phyloP scores from a whole-genome alignment of 2,888 invertebrate species.

The Eupeodes luniger region DNA sequence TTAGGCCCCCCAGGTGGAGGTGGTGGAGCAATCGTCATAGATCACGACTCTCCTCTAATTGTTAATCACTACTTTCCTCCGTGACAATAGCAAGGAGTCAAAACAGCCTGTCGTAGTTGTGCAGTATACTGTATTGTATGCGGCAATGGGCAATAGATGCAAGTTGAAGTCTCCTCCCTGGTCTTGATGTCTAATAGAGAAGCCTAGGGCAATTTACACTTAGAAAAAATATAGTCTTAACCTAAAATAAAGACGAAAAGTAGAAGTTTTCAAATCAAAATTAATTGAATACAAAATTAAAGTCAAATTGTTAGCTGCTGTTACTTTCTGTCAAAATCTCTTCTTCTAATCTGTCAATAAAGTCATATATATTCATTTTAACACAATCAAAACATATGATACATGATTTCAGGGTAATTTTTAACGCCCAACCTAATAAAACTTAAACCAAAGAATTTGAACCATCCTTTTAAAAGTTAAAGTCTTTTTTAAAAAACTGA shows the following conservation, averaged over 20 bases:
- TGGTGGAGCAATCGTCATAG: slow-evolving; percentile 69
- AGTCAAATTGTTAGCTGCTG: no score
- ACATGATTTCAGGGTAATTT: no score
- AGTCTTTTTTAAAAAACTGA: no score
- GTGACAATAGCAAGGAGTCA: slow-evolving; percentile 67
- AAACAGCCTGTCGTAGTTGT: slow-evolving; percentile 29
- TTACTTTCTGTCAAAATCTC: no score
- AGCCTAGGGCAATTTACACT: slow-evolving; percentile 12
- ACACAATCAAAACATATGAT: no score
- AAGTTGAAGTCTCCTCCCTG: slow-evolving; percentile 20
- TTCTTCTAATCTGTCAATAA: no score
- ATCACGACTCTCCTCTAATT: slow-evolving; percentile 71
- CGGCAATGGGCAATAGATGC: neutral
- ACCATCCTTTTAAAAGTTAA: no score
- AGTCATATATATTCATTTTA: no score
- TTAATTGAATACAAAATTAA: neutral
- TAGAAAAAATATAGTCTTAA: neutral
- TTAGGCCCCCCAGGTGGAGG: slow-evolving; percentile 44
- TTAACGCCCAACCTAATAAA: no score
- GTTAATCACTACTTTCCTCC: slow-evolving; percentile 68
- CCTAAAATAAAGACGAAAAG: neutral
- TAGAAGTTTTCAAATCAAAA: neutral
- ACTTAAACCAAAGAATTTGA: no score
- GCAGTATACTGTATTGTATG: neutral
- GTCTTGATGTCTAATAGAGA: slow-evolving; percentile 8